phyloP scores from a whole-genome alignment of 2,113 vertebrate species.

The Tragulus kanchil region DNA sequence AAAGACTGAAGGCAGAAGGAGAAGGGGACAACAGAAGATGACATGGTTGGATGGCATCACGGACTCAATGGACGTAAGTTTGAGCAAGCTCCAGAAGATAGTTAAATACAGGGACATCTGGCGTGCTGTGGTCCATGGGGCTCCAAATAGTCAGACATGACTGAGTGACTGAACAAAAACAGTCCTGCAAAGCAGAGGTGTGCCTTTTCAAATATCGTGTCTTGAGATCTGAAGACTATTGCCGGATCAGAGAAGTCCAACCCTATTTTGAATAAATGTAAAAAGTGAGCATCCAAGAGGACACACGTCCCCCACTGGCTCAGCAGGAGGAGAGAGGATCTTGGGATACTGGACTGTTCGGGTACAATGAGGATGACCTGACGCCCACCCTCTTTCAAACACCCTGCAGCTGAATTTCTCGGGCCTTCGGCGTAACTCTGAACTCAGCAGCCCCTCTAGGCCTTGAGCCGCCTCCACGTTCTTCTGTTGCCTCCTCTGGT shows the following conservation, averaged over 20 bases:
- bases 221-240: background rate
- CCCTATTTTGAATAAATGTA: background rate
- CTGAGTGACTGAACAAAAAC: background rate
- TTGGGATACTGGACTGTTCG: rapidly evolving
- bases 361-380: background rate
- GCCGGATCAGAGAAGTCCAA: background rate
- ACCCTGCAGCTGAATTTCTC: rapidly evolving
- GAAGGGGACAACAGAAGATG: background rate
- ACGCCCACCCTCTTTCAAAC: too few relatives aligned
- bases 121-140: background rate
- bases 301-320: background rate
- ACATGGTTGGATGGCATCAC: background rate
- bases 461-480: rapidly evolving
- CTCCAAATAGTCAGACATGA: background rate
- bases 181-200: conserved; percentile 39
- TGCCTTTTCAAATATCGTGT: background rate
- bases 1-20: background rate
- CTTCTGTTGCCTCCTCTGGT: background rate
- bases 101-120: background rate
- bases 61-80: background rate
- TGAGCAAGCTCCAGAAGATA: background rate
- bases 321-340: background rate
- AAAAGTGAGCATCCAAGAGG: background rate
- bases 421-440: too few relatives aligned
- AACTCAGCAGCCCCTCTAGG: rapidly evolving